Evolutionary conservation across 1,140 invertebrate species (phyloP).

Genomic region (Agrilus planipennis): DNA sequence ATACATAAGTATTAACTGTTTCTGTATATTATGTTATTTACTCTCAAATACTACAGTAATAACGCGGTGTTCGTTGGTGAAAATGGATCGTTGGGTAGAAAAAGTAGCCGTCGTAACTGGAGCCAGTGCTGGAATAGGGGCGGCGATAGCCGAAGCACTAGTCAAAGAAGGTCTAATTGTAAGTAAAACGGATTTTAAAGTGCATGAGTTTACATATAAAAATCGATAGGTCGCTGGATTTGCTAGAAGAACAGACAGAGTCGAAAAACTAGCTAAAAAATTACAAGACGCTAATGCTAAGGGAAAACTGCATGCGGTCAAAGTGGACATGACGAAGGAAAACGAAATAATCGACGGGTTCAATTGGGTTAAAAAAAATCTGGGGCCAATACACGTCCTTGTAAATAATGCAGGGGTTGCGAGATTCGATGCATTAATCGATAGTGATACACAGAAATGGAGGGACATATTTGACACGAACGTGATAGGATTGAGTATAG

Average conservation of each 20-base stretch:
- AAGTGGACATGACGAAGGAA: background rate
- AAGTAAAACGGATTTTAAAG: conserved; percentile 8
- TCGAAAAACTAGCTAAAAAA: background rate
- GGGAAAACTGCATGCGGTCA: background rate
- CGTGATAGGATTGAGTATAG: conserved; percentile 42
- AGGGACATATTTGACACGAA: conserved; percentile 45
- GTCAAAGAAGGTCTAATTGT: conserved; percentile 38
- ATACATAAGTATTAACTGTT: too few species aligned
- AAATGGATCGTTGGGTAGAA: conserved; percentile 35
- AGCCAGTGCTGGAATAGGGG: conserved; percentile 41
- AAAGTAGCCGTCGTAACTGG: conserved; percentile 44
- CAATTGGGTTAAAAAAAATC: background rate
- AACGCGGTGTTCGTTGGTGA: too few species aligned
- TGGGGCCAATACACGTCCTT: conserved; percentile 7
- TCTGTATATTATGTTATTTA: too few species aligned
- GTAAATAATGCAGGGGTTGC: conserved; percentile 7
- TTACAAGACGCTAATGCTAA: background rate
- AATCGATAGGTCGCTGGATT: background rate
- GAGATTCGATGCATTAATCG: background rate
- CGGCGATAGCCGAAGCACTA: conserved; percentile 28
- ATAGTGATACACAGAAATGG: conserved; percentile 33
- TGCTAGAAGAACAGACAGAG: background rate
- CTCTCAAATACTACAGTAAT: too few species aligned
- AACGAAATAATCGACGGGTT: background rate
- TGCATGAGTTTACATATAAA: background rate